Conservation (phyloP, 2,888 invertebrate species). For the Taphrorychus bicolor region DNA sequence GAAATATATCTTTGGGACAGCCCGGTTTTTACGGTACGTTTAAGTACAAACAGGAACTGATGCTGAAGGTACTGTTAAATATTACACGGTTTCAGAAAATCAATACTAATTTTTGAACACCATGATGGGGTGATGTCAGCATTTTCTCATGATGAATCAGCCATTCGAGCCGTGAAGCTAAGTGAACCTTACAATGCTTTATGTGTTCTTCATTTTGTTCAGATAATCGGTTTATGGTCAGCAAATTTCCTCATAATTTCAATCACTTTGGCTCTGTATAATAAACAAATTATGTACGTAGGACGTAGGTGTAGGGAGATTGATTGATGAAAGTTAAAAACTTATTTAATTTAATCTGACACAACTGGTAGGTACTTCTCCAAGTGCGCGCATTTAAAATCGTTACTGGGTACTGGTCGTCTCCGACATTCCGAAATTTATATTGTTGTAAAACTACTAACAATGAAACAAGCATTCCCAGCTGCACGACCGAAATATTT, state of each 20-base stretch:
- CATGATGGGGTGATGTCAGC: slow-evolving; percentile 4
- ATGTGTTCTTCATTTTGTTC: background rate
- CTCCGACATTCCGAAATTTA: background rate
- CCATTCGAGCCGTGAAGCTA: background rate
- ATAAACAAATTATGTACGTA: too few species aligned
- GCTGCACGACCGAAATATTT: slow-evolving; percentile 5
- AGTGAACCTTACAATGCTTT: slow-evolving; percentile 5
- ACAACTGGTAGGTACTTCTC: too few species aligned
- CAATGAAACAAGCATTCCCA: slow-evolving; percentile 8
- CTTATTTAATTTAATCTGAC: too few species aligned
- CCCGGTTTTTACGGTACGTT: background rate
- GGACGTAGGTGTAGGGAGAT: too few species aligned
- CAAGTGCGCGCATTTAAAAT: background rate
- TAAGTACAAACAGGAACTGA: background rate
- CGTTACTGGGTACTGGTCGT: background rate
- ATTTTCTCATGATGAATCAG: slow-evolving; percentile 9
- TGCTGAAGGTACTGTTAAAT: background rate
- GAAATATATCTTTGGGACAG: background rate
- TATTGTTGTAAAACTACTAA: slow-evolving; percentile 6
- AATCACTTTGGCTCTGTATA: too few species aligned
- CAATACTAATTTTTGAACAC: background rate
- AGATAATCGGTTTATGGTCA: background rate
- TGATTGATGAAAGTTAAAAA: background rate
- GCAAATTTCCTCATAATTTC: background rate
- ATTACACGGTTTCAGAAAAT: slow-evolving; percentile 7